Base-by-base conservation (phyloP, 2,888 invertebrate genomes). In the Andrena camellia region DNA sequence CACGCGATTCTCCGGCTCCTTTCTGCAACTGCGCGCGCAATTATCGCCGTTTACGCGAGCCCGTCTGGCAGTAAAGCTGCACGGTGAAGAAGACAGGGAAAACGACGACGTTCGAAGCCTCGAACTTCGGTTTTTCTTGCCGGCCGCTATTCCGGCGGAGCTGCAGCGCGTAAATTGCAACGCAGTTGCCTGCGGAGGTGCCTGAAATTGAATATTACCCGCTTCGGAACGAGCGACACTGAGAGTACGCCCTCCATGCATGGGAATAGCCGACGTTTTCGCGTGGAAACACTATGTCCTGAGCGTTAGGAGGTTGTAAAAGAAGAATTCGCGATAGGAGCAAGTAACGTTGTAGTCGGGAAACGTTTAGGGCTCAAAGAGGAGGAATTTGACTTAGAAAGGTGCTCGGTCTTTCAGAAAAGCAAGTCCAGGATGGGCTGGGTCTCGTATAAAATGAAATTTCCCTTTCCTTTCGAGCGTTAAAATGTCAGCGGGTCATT, bases 1-100 rank as follows among this genome's bases (percentile, higher is more conserved):
- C 79, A 78, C 81, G 83, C 68, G 75, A 72, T 76, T 54, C 76
- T 63, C 42, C 31, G 77, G 79, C 81, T 87, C 86, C 63, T 85
- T 87, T 89, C 90, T 89, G 83, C 84, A 89, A 90, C 90, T 87
- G 87, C 84, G 83, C 85, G 90, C 89, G 91, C 90, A 92, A 92
- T 92, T 92, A 92, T 91, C 88, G 88, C 88, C 87, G 88, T 91
- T 92, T 90, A 91, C 91, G 85, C 88, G 85, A 59, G 86, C 83
- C 83, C 83, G 81, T 85, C 73, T 84, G 84, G 81, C 86, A 81
- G 87, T 92, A 92, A 92, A 87, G 90, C 75, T 81, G 78, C 48
- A 80, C 20, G 63, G 50, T 33, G 62, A 68, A 35, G 66, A 60
- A 1, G 54, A 66, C 20, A 42, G 26, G 17, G 75, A 57, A 57